phyloP scores from a whole-genome alignment of 2,113 vertebrate genomes.

The Turnix velox region DNA sequence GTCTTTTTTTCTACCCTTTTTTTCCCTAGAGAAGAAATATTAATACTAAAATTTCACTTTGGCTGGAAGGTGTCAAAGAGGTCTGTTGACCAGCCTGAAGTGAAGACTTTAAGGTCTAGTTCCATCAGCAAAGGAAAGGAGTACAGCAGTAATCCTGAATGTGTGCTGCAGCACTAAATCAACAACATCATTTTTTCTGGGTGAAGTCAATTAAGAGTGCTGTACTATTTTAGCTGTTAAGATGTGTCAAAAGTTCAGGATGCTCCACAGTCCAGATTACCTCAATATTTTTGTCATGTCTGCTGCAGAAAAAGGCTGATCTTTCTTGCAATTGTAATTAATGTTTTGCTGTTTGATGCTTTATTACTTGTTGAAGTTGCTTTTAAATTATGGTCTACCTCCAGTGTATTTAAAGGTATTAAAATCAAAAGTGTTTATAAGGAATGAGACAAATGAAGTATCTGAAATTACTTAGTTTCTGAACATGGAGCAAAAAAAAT shows the following conservation, averaged over 20 bases:
- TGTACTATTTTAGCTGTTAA: neutral
- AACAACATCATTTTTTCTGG: neutral
- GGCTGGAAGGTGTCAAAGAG: neutral
- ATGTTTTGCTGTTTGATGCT: neutral
- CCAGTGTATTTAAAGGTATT: neutral
- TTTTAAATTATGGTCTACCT: neutral
- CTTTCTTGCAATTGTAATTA: neutral
- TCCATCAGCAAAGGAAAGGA: neutral
- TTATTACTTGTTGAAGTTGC: neutral
- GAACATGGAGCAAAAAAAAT: neutral
- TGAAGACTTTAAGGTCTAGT: neutral
- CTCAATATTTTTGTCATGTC: neutral
- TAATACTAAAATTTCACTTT: neutral
- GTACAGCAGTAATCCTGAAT: neutral
- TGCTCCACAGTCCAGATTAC: neutral
- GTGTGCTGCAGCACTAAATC: neutral
- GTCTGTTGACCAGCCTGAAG: rapidly evolving
- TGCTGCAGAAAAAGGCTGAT: neutral
- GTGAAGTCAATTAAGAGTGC: neutral
- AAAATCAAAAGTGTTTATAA: neutral
- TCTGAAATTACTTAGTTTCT: neutral
- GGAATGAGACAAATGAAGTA: neutral
- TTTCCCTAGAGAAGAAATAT: neutral
- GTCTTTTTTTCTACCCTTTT: too few relatives aligned
- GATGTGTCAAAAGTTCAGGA: neutral